phyloP scores from a whole-genome alignment of 1,140 invertebrate genomes.

The Leptopilina boulardi region DNA sequence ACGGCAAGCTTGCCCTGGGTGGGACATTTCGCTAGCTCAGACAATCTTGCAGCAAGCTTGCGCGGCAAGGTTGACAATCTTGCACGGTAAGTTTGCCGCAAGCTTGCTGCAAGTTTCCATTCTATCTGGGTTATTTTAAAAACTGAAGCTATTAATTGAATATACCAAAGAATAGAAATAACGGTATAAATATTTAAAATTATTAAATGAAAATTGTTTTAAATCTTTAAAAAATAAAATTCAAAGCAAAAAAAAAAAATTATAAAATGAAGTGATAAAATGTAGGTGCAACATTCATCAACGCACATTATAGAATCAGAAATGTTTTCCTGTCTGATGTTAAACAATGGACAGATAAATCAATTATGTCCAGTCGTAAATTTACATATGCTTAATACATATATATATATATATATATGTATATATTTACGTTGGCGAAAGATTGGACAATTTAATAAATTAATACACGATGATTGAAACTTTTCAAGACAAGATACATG shows the following conservation, averaged over 20 bases:
- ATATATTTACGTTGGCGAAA: not conserved
- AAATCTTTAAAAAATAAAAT: not conserved
- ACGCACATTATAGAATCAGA: not conserved
- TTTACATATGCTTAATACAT: not conserved
- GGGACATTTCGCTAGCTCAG: no score
- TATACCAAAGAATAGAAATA: no score
- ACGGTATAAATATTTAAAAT: no score
- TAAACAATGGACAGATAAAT: slow-evolving; percentile 4
- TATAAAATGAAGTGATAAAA: not conserved
- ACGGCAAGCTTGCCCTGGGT: no score
- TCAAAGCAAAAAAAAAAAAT: not conserved
- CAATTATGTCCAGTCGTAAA: not conserved
- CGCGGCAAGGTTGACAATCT: no score
- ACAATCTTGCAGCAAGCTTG: no score
- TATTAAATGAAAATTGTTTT: no score
- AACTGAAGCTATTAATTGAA: no score
- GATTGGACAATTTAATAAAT: slow-evolving; percentile 1
- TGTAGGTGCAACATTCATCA: not conserved
- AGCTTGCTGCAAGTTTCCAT: no score
- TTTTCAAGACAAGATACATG: not conserved
- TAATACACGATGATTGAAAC: slow-evolving; percentile 5
- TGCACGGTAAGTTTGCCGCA: no score
- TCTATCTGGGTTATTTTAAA: no score
- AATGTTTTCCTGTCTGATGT: not conserved
- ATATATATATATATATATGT: not conserved